Base-by-base conservation (phyloP, 92 coral and sea anemone species). In the Palythoa caribaeorum region DNA sequence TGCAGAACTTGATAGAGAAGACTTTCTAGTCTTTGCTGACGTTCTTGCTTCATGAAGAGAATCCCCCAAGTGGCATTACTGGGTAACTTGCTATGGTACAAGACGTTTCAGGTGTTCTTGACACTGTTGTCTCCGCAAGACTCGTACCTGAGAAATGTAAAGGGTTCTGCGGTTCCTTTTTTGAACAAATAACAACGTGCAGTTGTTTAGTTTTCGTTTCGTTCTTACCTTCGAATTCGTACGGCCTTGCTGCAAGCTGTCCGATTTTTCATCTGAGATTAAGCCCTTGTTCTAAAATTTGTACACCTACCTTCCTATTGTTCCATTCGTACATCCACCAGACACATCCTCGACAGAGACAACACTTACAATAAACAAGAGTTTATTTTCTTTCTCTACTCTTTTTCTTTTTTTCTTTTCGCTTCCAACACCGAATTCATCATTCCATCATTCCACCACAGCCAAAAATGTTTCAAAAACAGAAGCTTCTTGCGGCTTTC, bases 81-180 rank as follows among this genome's bases (percentile, higher is more conserved):
- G 96, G 93, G 68, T 89, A 88, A 50, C 90, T 92, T 9, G 96
- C 94, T 65, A 94, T 79, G 63, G 98, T 91, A 70, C 93, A 91
- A 0, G 98, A 93, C 19, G 94, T 93, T 77, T 94, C 94, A 10
- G 90, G 93, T 12, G 97, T 84, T 60, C 97, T 88, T 3, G 38
- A 37, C 1, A 59, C 28, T 60, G 84, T 28, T 9, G 15, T 12
- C 10, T 70, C 74, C 74, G 35, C 16, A 35, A 70, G 5, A 10
- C 39, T 70, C 40, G 15, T 15, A 35, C 74, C 3, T 70, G 44
- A 37, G 0, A 70, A 11, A 11, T 70, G 39, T 10, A n/a, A 70
- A 70, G 4, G 48, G 35, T 11, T 28, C 74, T 20, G 37, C 15
- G 55, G 51, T 38, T 79, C 84, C 52, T 79, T 59, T n/a, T 10